Evolutionary conservation across 2,797 vertebrate genomes (phyloP).

Genomic region (Squalus acanthias): DNA sequence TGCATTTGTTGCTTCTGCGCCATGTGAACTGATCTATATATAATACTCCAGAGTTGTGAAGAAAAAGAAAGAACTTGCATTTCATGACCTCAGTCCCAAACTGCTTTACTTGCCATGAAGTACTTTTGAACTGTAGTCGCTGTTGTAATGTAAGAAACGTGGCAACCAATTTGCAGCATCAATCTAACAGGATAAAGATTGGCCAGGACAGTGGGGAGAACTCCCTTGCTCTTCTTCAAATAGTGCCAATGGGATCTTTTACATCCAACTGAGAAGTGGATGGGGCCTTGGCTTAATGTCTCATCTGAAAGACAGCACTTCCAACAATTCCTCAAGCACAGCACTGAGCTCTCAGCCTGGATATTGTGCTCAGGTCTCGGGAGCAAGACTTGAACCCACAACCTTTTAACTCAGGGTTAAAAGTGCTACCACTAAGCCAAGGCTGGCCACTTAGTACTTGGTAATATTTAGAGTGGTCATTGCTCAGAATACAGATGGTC

Average conservation of each 20-base stretch:
- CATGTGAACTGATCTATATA: background rate
- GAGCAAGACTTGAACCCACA: background rate
- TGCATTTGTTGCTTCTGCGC: background rate
- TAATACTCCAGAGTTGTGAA: background rate
- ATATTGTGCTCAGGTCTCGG: background rate
- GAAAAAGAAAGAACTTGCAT: background rate
- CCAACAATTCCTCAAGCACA: background rate
- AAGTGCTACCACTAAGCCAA: background rate
- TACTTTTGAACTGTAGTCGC: background rate
- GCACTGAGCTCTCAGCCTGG: background rate
- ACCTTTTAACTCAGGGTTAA: background rate
- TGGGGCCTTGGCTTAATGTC: background rate
- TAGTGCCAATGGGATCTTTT: background rate
- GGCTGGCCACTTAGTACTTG: background rate
- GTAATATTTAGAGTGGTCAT: background rate
- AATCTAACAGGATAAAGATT: background rate
- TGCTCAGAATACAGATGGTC: background rate
- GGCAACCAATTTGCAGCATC: background rate
- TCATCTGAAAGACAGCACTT: background rate
- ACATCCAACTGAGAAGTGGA: background rate
- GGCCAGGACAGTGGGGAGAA: background rate
- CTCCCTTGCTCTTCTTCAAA: background rate
- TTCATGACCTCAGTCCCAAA: background rate
- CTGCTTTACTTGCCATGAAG: background rate
- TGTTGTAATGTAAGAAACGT: background rate